These are phyloP conservation scores for Halcyon badia DNA, from an alignment of 2,797 vertebrate species.

Conservation along the genomic window DNA sequence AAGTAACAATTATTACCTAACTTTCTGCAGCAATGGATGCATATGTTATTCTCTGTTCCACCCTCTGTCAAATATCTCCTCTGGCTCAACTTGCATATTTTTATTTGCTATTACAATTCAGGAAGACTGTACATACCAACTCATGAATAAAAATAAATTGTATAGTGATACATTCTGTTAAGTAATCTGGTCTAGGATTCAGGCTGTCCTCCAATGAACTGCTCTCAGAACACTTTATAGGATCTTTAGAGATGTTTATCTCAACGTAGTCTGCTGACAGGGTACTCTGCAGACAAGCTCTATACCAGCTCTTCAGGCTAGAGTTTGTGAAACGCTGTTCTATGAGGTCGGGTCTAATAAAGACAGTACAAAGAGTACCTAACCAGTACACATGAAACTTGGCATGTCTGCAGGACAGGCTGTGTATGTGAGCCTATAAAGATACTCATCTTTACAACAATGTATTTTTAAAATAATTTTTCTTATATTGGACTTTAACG, in stretches of 20 bases:
- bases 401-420: background rate
- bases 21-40: background rate
- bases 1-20: background rate
- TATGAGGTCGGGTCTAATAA: background rate
- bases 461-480: background rate
- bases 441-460: background rate
- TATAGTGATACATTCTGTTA: background rate
- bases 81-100: background rate
- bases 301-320: background rate
- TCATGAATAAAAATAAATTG: background rate
- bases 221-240: background rate
- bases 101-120: background rate
- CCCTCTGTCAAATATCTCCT: background rate
- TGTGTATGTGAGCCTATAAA: background rate
- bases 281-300: background rate
- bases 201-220: background rate
- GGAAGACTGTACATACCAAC: background rate
- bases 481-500: background rate
- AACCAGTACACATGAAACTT: background rate
- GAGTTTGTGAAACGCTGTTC: background rate
- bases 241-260: background rate
- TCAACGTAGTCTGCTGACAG: background rate
- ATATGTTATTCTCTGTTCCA: background rate
- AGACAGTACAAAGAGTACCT: background rate
- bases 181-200: background rate